Evolutionary conservation across 2,888 invertebrate genomes (phyloP), one percentile per base, ranked within the genome.

Genomic region (Molanna angustata): DNA sequence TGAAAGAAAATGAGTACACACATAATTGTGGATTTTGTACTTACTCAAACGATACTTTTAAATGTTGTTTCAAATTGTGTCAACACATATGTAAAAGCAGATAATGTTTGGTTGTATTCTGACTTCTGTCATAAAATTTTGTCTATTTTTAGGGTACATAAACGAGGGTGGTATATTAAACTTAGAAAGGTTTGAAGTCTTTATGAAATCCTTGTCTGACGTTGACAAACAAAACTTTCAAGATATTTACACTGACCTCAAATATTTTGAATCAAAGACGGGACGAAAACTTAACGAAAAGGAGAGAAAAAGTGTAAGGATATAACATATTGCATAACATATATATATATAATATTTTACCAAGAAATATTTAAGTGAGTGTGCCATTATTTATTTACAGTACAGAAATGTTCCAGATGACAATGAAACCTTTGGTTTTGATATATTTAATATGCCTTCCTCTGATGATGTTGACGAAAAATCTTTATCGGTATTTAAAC

Each of bases 131-230:
- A 20, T 16, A 18, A 39, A n/a, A 39, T n/a, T n/a, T n/a, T n/a
- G n/a, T 37, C 35, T 9, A 31, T n/a, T 69, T 67, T 44, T 60
- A 92, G 93, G 95, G 2, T 97, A 97, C 66, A 86, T 98, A 58
- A 97, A 98, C 71, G 94, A 96, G 70, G 77, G 80, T 3, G 98
- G 98, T 2, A 80, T 79, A 40, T 70, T 98, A 48, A 90, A 94
- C 68, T 74, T 98, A 57, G 71, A 69, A 33, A 79, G 96, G 51
- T 92, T 98, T 71, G 90, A 96, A 68, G 82, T 80, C 61, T 97
- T 91, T 66, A 84, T 94, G 82, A 79, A 82, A 58, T 84, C 83
- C 48, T 70, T 94, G 19, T 80, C 86, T 39, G 79, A 82, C 54
- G 79, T 88, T 58, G 93, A 93, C 65, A 70, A 82, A 60, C 83